A percentile compares a stretch with the other conserved stretches of the same genome.
Conservation (phyloP, 35 echinoderm and acorn worm genomes). For the Hemicentrotus pulcherrimus region DNA sequence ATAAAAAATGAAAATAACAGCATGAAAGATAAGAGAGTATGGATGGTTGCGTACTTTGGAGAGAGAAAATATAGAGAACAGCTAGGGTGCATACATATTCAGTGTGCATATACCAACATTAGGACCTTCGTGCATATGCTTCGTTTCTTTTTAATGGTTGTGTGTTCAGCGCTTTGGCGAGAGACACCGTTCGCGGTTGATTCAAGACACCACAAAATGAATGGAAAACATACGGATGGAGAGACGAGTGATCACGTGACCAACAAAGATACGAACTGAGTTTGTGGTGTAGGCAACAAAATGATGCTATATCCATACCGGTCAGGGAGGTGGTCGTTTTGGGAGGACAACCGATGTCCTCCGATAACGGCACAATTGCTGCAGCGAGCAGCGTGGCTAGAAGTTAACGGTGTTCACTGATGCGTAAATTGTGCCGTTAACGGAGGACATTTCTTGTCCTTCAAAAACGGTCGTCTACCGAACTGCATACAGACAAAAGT, state of each 20-base stretch:
- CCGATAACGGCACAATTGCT: neutral
- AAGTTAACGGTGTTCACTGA: no score
- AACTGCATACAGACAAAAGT: neutral
- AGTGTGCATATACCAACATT: slow-evolving; percentile 49
- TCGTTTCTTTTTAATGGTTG: neutral
- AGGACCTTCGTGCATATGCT: slow-evolving; percentile 53
- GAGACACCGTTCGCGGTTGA: slow-evolving; percentile 22
- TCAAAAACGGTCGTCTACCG: neutral
- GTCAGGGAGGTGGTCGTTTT: neutral
- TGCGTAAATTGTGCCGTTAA: neutral
- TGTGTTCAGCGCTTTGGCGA: neutral
- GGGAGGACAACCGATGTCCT: neutral
- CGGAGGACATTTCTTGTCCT: neutral
- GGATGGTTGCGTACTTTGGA: neutral
- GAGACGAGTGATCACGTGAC: slow-evolving; percentile 26
- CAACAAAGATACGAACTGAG: slow-evolving; percentile 26
- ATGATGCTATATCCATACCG: neutral
- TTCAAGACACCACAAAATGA: slow-evolving; percentile 19
- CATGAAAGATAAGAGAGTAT: neutral
- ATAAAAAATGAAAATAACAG: neutral
- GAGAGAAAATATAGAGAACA: slow-evolving; percentile 32
- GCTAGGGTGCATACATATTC: slow-evolving; percentile 54
- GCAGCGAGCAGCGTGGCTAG: neutral
- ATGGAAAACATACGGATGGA: slow-evolving; percentile 40
- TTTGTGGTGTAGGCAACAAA: neutral